These are phyloP conservation scores for Okamejei kenojei DNA, from an alignment of 2,797 vertebrate genomes.

Conservation along the genomic window DNA sequence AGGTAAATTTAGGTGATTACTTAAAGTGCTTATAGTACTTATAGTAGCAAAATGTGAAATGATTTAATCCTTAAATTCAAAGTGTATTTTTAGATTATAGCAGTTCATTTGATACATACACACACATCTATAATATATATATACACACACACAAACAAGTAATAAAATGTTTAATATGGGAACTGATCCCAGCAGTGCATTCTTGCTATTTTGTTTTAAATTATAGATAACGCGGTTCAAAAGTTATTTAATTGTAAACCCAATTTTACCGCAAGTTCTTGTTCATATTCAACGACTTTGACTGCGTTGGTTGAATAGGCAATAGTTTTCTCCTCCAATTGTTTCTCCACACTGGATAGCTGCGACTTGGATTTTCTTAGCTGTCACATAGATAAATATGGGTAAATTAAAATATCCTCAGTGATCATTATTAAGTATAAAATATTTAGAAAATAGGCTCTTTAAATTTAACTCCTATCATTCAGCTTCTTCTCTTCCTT, in stretches of 20 bases:
- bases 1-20: background rate
- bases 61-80: background rate
- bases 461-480: background rate
- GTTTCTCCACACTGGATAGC: slow-evolving; percentile 68
- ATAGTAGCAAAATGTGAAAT: background rate
- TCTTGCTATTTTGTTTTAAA: background rate
- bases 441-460: background rate
- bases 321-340: slow-evolving; percentile 73
- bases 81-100: background rate
- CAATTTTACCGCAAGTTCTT: slow-evolving; percentile 53
- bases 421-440: background rate
- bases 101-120: background rate
- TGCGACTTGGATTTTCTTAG: slow-evolving; percentile 72
- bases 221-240: background rate
- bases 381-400: slow-evolving; percentile 50
- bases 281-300: slow-evolving; percentile 70
- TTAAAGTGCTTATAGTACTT: no score
- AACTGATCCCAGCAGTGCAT: background rate
- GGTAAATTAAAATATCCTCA: background rate
- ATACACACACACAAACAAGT: no score
- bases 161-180: background rate
- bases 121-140: no score
- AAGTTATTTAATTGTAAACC: background rate
- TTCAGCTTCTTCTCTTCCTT: background rate
- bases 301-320: slow-evolving; percentile 64